These are phyloP conservation scores for Talpa occidentalis DNA, from an alignment of 2,113 vertebrate genomes.

Conservation along the genomic window DNA sequence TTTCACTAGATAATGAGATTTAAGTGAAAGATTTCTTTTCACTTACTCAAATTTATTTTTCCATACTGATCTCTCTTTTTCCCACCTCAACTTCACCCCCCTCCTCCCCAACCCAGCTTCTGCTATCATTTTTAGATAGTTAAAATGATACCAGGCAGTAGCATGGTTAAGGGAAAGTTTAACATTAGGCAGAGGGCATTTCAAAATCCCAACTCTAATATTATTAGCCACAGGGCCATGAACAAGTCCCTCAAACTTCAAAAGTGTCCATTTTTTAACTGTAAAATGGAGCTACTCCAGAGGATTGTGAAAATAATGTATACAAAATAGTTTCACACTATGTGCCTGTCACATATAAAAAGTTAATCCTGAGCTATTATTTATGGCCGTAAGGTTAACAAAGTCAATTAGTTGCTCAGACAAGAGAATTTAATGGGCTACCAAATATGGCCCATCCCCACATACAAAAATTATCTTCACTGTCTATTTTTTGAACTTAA, in stretches of 20 bases:
- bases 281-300: constrained; percentile 4
- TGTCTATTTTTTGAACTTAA: neutral
- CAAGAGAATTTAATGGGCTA: neutral
- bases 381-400: constrained; percentile 21
- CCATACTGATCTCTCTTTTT: neutral
- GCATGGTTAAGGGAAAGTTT: neutral
- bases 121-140: neutral
- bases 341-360: neutral
- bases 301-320: neutral
- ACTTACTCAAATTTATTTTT: constrained; percentile 11
- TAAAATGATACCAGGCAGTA: neutral
- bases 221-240: neutral
- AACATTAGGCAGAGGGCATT: neutral
- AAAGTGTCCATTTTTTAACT: neutral
- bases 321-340: neutral
- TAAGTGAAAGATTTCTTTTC: constrained; percentile 27
- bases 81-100: neutral
- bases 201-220: neutral
- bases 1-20: constrained; percentile 14
- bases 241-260: neutral
- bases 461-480: neutral
- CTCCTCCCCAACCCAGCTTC: neutral
- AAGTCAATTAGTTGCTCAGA: neutral
- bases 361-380: neutral
- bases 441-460: neutral